These are phyloP conservation scores for Pseudolaguvia tuberculata DNA, from an alignment of 2,113 vertebrate genomes.

Conservation along the genomic window DNA sequence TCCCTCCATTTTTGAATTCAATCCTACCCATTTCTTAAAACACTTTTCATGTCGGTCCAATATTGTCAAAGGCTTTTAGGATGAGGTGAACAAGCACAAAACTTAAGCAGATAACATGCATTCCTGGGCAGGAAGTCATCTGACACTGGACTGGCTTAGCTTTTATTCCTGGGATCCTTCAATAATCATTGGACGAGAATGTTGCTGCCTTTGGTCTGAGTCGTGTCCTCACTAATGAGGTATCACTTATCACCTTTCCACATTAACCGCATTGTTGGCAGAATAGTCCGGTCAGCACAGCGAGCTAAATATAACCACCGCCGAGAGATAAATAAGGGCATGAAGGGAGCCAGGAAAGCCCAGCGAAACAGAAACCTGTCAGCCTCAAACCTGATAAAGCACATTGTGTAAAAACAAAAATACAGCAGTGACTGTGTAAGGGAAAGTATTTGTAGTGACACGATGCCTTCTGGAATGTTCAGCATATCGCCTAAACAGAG, in stretches of 20 bases:
- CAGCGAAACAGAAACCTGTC: slow-evolving; percentile 64
- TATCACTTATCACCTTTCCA: slow-evolving; percentile 60
- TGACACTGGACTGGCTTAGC: neutral
- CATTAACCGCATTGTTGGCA: slow-evolving; percentile 70
- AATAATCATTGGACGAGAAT: slow-evolving; percentile 28
- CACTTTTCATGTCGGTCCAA: neutral
- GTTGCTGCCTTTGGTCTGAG: slow-evolving; percentile 37
- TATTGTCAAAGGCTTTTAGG: neutral
- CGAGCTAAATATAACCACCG: slow-evolving; percentile 67
- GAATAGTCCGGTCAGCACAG: slow-evolving; percentile 64
- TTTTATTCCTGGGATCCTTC: slow-evolving; percentile 1
- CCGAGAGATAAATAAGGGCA: slow-evolving; percentile 72
- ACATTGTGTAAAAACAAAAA: slow-evolving; percentile 71
- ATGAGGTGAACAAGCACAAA: slow-evolving; percentile 16
- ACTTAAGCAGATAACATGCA: slow-evolving; percentile 10
- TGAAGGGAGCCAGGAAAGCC: slow-evolving; percentile 68
- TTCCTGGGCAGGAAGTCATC: slow-evolving; percentile 22
- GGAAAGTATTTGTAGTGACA: slow-evolving; percentile 72
- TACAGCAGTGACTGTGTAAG: slow-evolving; percentile 67
- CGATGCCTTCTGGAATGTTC: slow-evolving; percentile 67
- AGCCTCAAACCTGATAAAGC: slow-evolving; percentile 58
- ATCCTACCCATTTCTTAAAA: neutral
- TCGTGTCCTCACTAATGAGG: slow-evolving; percentile 50
- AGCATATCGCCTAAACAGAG: slow-evolving; percentile 56
- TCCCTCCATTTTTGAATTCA: neutral